Percentiles rank a stretch among this genome's conserved stretches.
These are phyloP conservation scores for Eclectus roratus DNA, from an alignment of 2,113 vertebrate genomes.

Conservation along the genomic window DNA sequence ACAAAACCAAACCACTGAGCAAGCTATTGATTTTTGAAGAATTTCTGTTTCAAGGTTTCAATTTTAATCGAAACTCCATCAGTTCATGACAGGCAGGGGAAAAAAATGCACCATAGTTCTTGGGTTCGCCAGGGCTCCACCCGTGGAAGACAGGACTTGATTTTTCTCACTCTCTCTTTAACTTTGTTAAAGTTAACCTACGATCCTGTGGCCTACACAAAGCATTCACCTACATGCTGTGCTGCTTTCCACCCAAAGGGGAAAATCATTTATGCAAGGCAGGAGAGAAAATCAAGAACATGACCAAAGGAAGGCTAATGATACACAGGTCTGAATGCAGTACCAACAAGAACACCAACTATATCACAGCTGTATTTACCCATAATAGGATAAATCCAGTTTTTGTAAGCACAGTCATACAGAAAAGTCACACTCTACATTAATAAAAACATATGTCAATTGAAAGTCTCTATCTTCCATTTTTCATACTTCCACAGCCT, in stretches of 20 bases:
- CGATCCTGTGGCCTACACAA: background rate
- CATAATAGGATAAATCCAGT: background rate
- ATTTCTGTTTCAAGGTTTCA: background rate
- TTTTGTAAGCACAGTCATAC: background rate
- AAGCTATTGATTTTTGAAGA: background rate
- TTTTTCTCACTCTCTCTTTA: background rate
- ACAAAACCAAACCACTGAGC: background rate
- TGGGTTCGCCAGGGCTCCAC: background rate
- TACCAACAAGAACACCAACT: background rate
- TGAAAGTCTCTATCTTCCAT: background rate
- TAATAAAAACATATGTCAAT: background rate
- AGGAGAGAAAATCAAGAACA: background rate
- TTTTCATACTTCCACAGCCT: background rate
- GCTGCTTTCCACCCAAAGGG: background rate
- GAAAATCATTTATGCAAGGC: background rate
- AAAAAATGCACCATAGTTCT: background rate
- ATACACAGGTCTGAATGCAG: background rate
- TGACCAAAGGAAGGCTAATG: background rate
- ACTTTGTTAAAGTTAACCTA: background rate
- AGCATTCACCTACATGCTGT: fast-evolving
- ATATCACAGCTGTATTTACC: background rate
- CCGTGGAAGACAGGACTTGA: background rate
- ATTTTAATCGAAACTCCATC: background rate
- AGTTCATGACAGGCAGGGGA: background rate
- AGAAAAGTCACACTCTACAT: background rate